These are phyloP conservation scores for Bombus cullumanus DNA, from an alignment of 1,140 invertebrate genomes.

Conservation along the genomic window DNA sequence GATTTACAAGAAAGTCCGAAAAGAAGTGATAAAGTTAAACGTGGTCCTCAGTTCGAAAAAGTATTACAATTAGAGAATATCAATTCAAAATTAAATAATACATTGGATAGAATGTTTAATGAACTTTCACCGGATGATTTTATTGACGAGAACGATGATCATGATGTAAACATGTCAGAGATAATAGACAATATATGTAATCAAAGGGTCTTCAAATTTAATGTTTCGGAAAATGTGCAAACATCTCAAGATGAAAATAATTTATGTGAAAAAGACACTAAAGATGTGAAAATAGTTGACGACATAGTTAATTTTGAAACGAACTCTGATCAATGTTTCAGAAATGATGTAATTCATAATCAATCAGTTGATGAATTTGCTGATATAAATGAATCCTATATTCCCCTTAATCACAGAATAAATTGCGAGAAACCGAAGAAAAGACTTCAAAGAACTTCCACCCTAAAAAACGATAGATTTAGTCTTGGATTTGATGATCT, in stretches of 20 bases:
- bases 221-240: background rate
- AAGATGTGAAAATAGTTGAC: background rate
- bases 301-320: background rate
- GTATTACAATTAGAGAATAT: slow-evolving; percentile 69
- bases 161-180: slow-evolving; percentile 84
- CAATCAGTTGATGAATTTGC: slow-evolving; percentile 69
- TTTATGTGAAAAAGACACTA: background rate
- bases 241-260: background rate
- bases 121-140: slow-evolving; percentile 80
- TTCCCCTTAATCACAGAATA: slow-evolving; percentile 72
- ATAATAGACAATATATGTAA: slow-evolving; percentile 84
- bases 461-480: slow-evolving; percentile 28
- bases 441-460: slow-evolving; percentile 5
- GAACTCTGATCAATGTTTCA: background rate
- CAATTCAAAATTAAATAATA: slow-evolving; percentile 71
- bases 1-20: background rate
- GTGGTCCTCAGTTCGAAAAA: slow-evolving; percentile 67
- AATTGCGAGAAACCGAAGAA: slow-evolving; percentile 15
- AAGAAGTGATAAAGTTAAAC: slow-evolving; percentile 60
- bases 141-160: slow-evolving; percentile 78
- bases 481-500: slow-evolving; percentile 63
- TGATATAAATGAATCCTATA: slow-evolving; percentile 68
- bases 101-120: slow-evolving; percentile 74
- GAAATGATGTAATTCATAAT: background rate
- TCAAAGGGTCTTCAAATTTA: slow-evolving; percentile 37